Percentiles rank a stretch among this genome's conserved stretches.
Evolutionary conservation across 2,797 vertebrate species (phyloP).

Genomic region (Hozukius guyotensis): DNA sequence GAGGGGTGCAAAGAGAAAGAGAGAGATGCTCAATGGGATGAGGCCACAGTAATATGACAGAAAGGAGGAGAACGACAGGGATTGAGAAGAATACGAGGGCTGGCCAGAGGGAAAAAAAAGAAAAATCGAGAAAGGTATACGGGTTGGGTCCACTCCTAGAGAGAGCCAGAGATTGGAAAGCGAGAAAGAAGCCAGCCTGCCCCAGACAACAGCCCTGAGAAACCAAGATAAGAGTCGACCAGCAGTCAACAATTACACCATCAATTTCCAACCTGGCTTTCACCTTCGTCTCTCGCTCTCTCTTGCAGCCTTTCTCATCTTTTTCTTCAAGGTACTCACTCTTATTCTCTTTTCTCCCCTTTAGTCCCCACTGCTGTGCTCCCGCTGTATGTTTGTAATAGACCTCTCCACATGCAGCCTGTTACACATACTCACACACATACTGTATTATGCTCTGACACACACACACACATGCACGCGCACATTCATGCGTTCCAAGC

Average conservation of each 20-base stretch:
- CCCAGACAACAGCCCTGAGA: conserved; percentile 70
- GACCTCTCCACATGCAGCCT: background rate
- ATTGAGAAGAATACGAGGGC: conserved; percentile 21
- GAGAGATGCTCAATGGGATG: conserved; percentile 37
- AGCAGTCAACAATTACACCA: conserved; percentile 77
- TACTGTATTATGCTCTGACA: background rate
- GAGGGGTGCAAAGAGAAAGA: conserved; percentile 14
- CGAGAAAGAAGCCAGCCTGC: conserved; percentile 45
- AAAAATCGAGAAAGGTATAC: conserved; percentile 19
- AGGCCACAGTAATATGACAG: conserved; percentile 46
- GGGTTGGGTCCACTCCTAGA: conserved; percentile 42
- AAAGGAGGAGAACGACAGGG: conserved; percentile 8
- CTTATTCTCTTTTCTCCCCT: conserved; percentile 10
- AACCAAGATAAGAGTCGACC: conserved; percentile 75
- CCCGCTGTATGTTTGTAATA: conserved; percentile 19
- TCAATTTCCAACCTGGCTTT: conserved; percentile 64
- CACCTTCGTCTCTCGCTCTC: conserved; percentile 43
- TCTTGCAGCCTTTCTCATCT: conserved; percentile 46
- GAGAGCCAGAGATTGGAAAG: conserved; percentile 55
- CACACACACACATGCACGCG: background rate
- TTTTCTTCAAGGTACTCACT: conserved; percentile 5
- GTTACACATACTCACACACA: background rate
- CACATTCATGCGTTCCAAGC: background rate
- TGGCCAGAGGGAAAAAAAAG: background rate
- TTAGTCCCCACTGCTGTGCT: background rate